Evolutionary conservation across 2,888 invertebrate species (phyloP).

Genomic region (Eustalomyia histrio): DNA sequence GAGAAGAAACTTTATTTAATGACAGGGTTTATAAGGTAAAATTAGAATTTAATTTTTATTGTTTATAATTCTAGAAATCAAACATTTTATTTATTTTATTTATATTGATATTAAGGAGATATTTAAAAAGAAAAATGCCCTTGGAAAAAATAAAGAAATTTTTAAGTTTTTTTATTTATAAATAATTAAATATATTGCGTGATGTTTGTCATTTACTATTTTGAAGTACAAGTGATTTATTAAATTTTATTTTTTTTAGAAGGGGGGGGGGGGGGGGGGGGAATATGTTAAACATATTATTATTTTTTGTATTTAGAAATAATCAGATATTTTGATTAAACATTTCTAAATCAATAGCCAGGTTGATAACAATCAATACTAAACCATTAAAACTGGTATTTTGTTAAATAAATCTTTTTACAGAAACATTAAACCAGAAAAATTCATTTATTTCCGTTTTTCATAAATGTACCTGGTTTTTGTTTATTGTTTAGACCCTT

Average conservation of each 20-base stretch:
- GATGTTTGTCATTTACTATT: constrained; percentile 36
- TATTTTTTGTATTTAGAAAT: constrained; percentile 4
- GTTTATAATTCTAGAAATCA: constrained; percentile 52
- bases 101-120: too few relatives aligned
- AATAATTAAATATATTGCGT: constrained; percentile 44
- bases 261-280: too few relatives aligned
- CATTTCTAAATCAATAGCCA: not conserved
- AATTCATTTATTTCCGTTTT: constrained; percentile 53
- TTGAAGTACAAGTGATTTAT: constrained; percentile 11
- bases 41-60: constrained; percentile 36
- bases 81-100: constrained; percentile 31
- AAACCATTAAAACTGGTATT: not conserved
- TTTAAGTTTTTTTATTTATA: constrained; percentile 1
- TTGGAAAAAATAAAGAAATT: not conserved
- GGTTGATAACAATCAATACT: not conserved
- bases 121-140: not conserved
- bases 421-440: not conserved
- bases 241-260: constrained; percentile 6
- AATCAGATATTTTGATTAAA: not conserved
- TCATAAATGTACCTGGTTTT: constrained; percentile 8
- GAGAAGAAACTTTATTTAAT: constrained; percentile 4
- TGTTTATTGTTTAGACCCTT: not conserved
- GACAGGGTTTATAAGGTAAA: constrained; percentile 17
- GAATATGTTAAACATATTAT: constrained; percentile 29
- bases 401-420: not conserved